phyloP scores from a whole-genome alignment of 2,888 invertebrate species.

The Philaethria dido region DNA sequence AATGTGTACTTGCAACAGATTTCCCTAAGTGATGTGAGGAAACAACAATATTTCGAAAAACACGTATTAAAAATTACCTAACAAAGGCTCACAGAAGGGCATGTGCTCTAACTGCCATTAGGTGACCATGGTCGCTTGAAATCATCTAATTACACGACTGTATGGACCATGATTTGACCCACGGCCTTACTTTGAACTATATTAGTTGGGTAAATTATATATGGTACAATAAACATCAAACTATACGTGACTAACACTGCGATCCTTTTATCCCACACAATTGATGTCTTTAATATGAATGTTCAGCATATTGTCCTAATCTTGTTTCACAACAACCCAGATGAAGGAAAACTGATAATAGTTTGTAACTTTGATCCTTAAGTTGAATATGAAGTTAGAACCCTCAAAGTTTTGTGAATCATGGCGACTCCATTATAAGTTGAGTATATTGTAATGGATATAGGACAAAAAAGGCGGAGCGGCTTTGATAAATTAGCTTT shows the following conservation, averaged over 20 bases:
- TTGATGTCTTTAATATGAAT: background rate
- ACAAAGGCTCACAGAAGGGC: slow-evolving; percentile 33
- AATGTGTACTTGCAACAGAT: slow-evolving; percentile 23
- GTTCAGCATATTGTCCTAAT: slow-evolving; percentile 18
- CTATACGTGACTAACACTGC: background rate
- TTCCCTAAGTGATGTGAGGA: slow-evolving; percentile 32
- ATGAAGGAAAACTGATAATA: slow-evolving; percentile 17
- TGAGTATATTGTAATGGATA: slow-evolving; percentile 4
- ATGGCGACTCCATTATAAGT: slow-evolving; percentile 15
- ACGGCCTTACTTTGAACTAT: slow-evolving; percentile 27
- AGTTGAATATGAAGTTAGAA: background rate
- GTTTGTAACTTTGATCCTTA: slow-evolving; percentile 20
- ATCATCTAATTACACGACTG: slow-evolving; percentile 33
- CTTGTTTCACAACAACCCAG: slow-evolving; percentile 16
- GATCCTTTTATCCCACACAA: background rate
- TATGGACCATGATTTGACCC: slow-evolving; percentile 26
- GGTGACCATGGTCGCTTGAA: slow-evolving; percentile 26
- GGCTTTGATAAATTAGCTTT: background rate
- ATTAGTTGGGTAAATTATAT: slow-evolving; percentile 39
- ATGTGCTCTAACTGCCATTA: slow-evolving; percentile 6
- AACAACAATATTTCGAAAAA: slow-evolving; percentile 35
- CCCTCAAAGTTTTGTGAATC: slow-evolving; percentile 3
- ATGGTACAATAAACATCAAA: slow-evolving; percentile 49
- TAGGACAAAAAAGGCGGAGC: slow-evolving; percentile 7
- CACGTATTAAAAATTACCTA: slow-evolving; percentile 30